Evolutionary conservation across 2,797 vertebrate genomes (phyloP).

Genomic region (Melanogrammus aeglefinus): DNA sequence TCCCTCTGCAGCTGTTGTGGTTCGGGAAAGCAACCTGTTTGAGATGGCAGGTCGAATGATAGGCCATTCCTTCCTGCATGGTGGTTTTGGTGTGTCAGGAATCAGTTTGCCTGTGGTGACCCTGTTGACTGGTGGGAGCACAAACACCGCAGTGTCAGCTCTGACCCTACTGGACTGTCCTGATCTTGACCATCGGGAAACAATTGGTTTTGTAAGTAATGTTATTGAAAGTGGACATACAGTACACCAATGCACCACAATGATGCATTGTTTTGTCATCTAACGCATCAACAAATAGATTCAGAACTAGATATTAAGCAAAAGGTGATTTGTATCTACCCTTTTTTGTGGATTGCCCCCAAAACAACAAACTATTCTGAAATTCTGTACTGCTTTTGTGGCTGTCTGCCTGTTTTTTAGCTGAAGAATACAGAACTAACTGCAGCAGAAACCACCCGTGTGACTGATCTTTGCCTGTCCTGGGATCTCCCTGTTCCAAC

Average conservation of each 20-base stretch:
- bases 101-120: slow-evolving; percentile 22
- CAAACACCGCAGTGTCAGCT: too few species aligned
- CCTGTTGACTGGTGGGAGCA: not conserved
- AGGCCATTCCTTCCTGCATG: slow-evolving; percentile 21
- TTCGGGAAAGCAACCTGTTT: slow-evolving; percentile 20
- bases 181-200: slow-evolving; percentile 25
- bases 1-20: slow-evolving; percentile 7
- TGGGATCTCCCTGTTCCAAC: slow-evolving; percentile 21
- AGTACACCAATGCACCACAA: too few species aligned
- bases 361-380: not conserved
- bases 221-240: too few species aligned
- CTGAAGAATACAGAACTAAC: slow-evolving; percentile 18
- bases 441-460: slow-evolving; percentile 9
- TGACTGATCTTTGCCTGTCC: slow-evolving; percentile 21
- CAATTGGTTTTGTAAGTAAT: slow-evolving; percentile 19
- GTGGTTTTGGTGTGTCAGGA: slow-evolving; percentile 21
- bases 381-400: slow-evolving; percentile 11
- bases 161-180: slow-evolving; percentile 12
- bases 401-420: too few species aligned
- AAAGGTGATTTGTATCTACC: too few species aligned
- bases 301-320: too few species aligned
- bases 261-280: too few species aligned
- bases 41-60: slow-evolving; percentile 26
- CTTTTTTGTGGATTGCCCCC: too few species aligned
- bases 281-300: not conserved